These are phyloP conservation scores for Ceratosolen fusciceps DNA, from an alignment of 1,140 invertebrate genomes.

Conservation along the genomic window DNA sequence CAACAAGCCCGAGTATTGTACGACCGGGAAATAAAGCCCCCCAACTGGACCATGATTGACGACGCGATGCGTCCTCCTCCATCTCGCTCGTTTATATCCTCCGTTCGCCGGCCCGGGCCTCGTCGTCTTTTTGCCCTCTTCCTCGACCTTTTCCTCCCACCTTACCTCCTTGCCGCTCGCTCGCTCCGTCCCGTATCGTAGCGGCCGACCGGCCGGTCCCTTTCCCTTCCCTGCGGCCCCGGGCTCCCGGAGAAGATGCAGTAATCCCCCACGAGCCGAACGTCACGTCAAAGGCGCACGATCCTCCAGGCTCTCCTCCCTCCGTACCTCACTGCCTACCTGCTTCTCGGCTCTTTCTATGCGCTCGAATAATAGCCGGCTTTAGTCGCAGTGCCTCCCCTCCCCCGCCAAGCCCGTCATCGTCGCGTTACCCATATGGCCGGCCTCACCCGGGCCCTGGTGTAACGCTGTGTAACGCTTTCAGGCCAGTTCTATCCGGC, in stretches of 20 bases:
- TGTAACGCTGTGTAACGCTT: too few species aligned
- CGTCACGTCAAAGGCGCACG: constrained; percentile 55
- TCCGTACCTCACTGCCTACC: too few species aligned
- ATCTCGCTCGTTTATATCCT: constrained; percentile 41
- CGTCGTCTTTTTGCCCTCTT: constrained; percentile 2
- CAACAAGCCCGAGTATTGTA: constrained; percentile 27
- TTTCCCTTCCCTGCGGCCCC: neutral
- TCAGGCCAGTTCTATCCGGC: constrained; percentile 20
- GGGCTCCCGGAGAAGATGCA: constrained; percentile 52
- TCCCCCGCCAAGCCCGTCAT: neutral
- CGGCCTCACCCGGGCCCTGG: constrained; percentile 25
- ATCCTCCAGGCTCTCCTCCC: constrained; percentile 54
- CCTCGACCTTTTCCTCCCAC: neutral
- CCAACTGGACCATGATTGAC: constrained; percentile 67
- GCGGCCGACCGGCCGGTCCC: neutral
- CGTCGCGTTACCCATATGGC: constrained; percentile 7
- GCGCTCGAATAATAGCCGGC: constrained; percentile 33
- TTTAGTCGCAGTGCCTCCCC: constrained; percentile 32
- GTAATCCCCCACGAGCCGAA: constrained; percentile 62
- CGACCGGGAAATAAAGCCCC: constrained; percentile 48
- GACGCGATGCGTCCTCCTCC: constrained; percentile 58
- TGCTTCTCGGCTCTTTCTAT: constrained; percentile 42
- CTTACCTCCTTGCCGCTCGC: neutral
- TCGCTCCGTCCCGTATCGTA: too few species aligned
- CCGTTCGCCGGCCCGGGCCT: constrained; percentile 30